These are phyloP conservation scores for Gibbula magus DNA, from an alignment of 2,888 invertebrate genomes.

Conservation along the genomic window DNA sequence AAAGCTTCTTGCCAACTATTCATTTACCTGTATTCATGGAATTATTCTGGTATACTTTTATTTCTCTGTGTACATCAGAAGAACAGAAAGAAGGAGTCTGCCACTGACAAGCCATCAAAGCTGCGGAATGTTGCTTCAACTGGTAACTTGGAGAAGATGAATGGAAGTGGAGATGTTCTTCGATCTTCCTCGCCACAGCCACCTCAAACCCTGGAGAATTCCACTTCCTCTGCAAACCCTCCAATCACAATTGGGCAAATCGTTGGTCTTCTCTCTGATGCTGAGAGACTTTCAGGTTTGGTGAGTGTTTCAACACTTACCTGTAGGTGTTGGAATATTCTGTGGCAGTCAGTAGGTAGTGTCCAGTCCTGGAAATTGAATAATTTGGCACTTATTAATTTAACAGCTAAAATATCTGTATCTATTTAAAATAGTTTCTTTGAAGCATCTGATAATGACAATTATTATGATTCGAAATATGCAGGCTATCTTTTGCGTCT, in stretches of 20 bases:
- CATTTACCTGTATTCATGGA: too few species aligned
- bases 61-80: not conserved
- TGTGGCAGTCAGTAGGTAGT: too few species aligned
- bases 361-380: too few species aligned
- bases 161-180: slow-evolving; percentile 19
- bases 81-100: slow-evolving; percentile 11
- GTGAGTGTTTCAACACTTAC: slow-evolving; percentile 39
- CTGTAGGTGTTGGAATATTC: not conserved
- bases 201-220: slow-evolving; percentile 31
- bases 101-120: slow-evolving; percentile 28
- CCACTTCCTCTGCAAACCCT: slow-evolving; percentile 46
- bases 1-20: too few species aligned
- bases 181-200: slow-evolving; percentile 39
- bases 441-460: too few species aligned
- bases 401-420: too few species aligned
- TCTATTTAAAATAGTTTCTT: too few species aligned
- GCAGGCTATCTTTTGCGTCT: too few species aligned
- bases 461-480: too few species aligned
- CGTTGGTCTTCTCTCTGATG: slow-evolving; percentile 66
- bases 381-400: too few species aligned
- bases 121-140: slow-evolving; percentile 25
- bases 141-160: slow-evolving; percentile 23
- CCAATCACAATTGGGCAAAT: slow-evolving; percentile 67
- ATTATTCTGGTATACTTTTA: too few species aligned
- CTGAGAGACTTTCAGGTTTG: slow-evolving; percentile 53